These are phyloP conservation scores for Ceyx cyanopectus DNA, from an alignment of 2,113 vertebrate genomes.

Conservation along the genomic window DNA sequence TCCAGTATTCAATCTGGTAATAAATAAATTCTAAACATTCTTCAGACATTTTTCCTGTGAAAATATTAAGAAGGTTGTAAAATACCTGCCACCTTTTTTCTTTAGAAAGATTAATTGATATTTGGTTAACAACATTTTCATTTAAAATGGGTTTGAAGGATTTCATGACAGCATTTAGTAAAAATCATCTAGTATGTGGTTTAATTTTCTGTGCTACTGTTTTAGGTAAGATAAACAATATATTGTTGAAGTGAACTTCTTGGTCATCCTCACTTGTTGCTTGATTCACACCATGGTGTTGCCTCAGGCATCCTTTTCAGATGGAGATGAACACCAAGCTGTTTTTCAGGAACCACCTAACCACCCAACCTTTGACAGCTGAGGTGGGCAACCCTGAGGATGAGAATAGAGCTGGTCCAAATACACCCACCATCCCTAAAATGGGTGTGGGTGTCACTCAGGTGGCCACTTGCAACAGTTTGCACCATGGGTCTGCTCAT, in stretches of 20 bases:
- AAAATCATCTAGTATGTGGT: neutral
- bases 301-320: neutral
- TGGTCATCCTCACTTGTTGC: neutral
- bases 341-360: neutral
- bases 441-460: neutral
- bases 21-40: neutral
- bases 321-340: neutral
- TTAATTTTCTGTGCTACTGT: neutral
- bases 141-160: neutral
- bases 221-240: neutral
- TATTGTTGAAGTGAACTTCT: neutral
- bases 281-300: neutral
- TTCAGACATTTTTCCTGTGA: neutral
- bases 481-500: neutral
- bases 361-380: neutral
- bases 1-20: neutral
- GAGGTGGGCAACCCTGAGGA: neutral
- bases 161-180: neutral
- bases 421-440: neutral
- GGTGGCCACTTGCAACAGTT: neutral
- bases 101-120: neutral
- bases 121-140: neutral
- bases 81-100: neutral
- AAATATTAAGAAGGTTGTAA: neutral
- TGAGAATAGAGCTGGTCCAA: neutral